Conservation (phyloP, 2,888 invertebrate genomes). For the Noctua janthe region DNA sequence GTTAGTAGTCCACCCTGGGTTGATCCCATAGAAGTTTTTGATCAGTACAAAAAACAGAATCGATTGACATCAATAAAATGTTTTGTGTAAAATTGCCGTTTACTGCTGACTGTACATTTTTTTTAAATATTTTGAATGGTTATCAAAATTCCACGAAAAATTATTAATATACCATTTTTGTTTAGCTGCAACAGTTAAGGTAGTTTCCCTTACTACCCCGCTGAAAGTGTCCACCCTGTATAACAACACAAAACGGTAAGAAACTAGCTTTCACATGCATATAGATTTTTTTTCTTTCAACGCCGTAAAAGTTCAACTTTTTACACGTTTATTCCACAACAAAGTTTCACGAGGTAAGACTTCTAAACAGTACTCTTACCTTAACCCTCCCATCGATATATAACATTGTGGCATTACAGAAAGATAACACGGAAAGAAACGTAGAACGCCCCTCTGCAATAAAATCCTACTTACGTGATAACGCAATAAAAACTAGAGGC, state of each 20-base stretch:
- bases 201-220: too few relatives aligned
- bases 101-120: too few relatives aligned
- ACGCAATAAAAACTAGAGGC: conserved; percentile 62
- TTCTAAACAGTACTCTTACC: conserved; percentile 20
- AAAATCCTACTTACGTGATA: conserved; percentile 64
- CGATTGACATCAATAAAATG: too few relatives aligned
- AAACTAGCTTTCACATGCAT: not conserved
- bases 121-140: too few relatives aligned
- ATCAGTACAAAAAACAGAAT: too few relatives aligned
- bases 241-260: not conserved
- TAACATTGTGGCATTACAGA: conserved; percentile 39
- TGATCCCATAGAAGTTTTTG: too few relatives aligned
- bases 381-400: conserved; percentile 24
- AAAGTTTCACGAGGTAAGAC: conserved; percentile 32
- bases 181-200: too few relatives aligned
- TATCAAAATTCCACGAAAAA: too few relatives aligned
- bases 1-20: too few relatives aligned
- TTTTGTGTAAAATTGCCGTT: too few relatives aligned
- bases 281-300: not conserved
- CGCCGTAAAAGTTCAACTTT: conserved; percentile 8
- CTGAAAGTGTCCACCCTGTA: not conserved
- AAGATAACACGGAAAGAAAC: conserved; percentile 44
- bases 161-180: too few relatives aligned
- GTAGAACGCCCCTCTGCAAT: conserved; percentile 31
- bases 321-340: conserved; percentile 14